These are phyloP conservation scores for Agriotes lineatus DNA, from an alignment of 2,888 invertebrate genomes.

Conservation along the genomic window DNA sequence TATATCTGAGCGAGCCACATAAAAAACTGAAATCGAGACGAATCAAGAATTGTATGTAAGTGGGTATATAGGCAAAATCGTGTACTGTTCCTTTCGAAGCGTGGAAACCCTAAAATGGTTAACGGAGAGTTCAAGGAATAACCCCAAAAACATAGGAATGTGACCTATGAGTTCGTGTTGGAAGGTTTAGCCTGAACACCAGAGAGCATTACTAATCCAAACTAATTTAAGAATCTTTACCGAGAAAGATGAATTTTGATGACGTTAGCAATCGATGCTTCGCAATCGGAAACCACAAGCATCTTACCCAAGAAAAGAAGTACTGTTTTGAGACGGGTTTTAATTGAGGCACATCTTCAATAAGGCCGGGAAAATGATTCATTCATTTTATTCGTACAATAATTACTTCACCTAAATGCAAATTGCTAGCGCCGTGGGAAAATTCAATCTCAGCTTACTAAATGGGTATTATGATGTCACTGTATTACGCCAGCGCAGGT, in stretches of 20 bases:
- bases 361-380: conserved; percentile 11
- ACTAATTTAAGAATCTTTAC: neutral
- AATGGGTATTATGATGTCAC: conserved; percentile 20
- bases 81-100: neutral
- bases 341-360: neutral
- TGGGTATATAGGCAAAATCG: too few species aligned
- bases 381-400: conserved; percentile 14
- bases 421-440: conserved; percentile 23
- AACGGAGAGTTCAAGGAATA: conserved; percentile 8
- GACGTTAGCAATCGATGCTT: neutral
- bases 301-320: too few species aligned
- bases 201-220: neutral
- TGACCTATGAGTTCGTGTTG: neutral
- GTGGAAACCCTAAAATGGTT: conserved; percentile 8
- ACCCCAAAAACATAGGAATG: neutral
- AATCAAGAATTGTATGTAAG: too few species aligned
- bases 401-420: conserved; percentile 21
- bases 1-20: too few species aligned
- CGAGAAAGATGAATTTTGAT: neutral
- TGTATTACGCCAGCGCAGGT: conserved; percentile 9
- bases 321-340: too few species aligned
- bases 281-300: neutral
- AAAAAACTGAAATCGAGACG: too few species aligned
- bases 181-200: neutral
- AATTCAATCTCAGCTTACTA: conserved; percentile 11